Conservation (phyloP, 2,797 vertebrate species). For the Gallinago nigripennis region DNA sequence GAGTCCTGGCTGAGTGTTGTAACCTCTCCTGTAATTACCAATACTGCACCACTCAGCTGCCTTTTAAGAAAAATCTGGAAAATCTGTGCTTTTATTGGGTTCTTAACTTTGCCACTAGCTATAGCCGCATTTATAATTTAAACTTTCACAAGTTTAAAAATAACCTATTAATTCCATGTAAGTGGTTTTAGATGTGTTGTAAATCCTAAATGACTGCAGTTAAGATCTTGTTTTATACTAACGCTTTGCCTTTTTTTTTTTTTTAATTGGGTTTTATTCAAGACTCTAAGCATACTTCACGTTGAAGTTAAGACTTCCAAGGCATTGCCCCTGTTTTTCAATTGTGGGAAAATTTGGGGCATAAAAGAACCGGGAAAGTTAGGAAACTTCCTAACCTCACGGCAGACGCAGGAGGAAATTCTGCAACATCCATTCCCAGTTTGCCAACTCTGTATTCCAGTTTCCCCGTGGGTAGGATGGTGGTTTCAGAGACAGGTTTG, state of each 20-base stretch:
- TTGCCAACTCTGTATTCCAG: background rate
- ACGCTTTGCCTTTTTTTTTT: background rate
- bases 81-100: background rate
- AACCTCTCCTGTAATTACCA: constrained; percentile 42
- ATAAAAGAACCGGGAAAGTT: background rate
- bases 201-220: constrained; percentile 36
- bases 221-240: constrained; percentile 23
- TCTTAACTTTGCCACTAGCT: constrained; percentile 35
- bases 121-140: constrained; percentile 17
- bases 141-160: constrained; percentile 49
- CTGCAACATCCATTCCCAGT: background rate
- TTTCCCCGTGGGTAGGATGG: background rate
- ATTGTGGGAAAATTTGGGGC: background rate
- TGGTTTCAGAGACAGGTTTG: background rate
- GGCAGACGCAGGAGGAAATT: background rate
- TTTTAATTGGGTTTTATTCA: background rate
- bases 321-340: background rate
- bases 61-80: constrained; percentile 50
- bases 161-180: constrained; percentile 28
- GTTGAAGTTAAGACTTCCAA: background rate
- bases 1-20: constrained; percentile 1
- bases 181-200: constrained; percentile 21
- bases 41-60: background rate
- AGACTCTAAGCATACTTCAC: background rate
- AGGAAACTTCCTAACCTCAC: background rate